Conservation (phyloP, 2,113 vertebrate genomes). For the Pyrgilauda ruficollis region DNA sequence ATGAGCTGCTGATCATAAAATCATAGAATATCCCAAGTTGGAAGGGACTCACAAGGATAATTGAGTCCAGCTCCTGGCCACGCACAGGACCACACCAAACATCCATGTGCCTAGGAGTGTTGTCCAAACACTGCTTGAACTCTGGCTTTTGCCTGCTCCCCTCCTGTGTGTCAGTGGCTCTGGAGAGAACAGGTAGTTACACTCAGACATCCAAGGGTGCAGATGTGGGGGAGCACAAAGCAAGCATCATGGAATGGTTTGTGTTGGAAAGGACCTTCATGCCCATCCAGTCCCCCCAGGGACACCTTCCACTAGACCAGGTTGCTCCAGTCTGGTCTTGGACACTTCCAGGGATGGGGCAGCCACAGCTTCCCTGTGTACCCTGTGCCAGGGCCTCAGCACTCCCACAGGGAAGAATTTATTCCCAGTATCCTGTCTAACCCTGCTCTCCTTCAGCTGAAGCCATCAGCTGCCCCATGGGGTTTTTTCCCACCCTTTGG, state of each 20-base stretch:
- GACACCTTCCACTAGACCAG: background rate
- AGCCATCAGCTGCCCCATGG: background rate
- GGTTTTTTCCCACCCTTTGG: background rate
- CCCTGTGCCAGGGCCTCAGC: background rate
- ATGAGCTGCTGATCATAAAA: background rate
- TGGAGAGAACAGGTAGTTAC: rapidly evolving
- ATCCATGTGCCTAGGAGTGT: background rate
- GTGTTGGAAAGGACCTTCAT: background rate
- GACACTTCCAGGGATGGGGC: background rate
- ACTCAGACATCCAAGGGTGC: background rate
- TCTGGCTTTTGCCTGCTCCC: background rate
- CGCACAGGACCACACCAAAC: background rate
- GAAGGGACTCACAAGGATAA: background rate
- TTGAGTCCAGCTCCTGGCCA: background rate
- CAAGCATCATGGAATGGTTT: background rate
- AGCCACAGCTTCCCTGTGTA: background rate
- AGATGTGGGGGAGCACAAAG: background rate
- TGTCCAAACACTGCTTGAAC: background rate
- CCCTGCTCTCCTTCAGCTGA: background rate
- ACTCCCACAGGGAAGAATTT: background rate
- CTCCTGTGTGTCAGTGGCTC: background rate
- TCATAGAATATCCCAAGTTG: background rate
- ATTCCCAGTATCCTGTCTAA: background rate
- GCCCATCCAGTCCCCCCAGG: background rate
- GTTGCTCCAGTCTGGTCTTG: background rate